Base-by-base conservation (phyloP, 2,113 vertebrate genomes). In the Eptatretus burgeri region DNA sequence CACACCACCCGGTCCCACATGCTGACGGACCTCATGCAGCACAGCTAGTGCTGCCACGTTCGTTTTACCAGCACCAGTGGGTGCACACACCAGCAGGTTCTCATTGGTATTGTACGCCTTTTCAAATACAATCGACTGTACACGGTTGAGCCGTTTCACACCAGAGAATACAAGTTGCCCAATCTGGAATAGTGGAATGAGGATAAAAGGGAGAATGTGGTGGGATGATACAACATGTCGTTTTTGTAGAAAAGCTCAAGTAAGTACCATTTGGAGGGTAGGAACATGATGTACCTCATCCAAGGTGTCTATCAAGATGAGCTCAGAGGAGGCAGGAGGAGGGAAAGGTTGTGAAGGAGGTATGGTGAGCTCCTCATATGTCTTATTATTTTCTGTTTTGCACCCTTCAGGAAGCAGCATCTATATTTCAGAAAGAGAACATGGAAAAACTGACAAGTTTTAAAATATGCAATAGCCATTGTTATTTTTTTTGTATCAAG, bases 81-180 rank as follows among this genome's bases (percentile, higher is more conserved):
- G 89, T 41, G 89, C 87, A 20, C 84, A 91, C 68, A 98, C 83
- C 27, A 98, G 77, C 73, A 98, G 80, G 72, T 95, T 98, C 70
- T 98, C 87, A 1, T 98, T 98, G 67, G 89, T 98, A 69, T 84
- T 93, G 72, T 98, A 95, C 65, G 91, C 87, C 5, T 87, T 94
- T 72, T 98, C 87, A 1, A 93, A 98, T 63, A 94, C 91, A 65
- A 93, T 78, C 5, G 91, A 95, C 66, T 98, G 89, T 70, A 98
- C 95, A 68, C 87, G 74, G 69, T 95, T 98, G 63, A 98, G 78
- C 66, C 74, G 75, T 69, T 78, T 83, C 79, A 88, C 81, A 64
- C 89, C 87, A 75, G 87, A 83, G 71, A 95, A 95, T 68, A 82
- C 91, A 70, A 94, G 74, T 69, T 98, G 85, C 10, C 83, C 91